Evolutionary conservation across 1,140 invertebrate species (phyloP), one percentile per base, ranked within the genome.

Genomic region (Scaptomyza graminum): DNA sequence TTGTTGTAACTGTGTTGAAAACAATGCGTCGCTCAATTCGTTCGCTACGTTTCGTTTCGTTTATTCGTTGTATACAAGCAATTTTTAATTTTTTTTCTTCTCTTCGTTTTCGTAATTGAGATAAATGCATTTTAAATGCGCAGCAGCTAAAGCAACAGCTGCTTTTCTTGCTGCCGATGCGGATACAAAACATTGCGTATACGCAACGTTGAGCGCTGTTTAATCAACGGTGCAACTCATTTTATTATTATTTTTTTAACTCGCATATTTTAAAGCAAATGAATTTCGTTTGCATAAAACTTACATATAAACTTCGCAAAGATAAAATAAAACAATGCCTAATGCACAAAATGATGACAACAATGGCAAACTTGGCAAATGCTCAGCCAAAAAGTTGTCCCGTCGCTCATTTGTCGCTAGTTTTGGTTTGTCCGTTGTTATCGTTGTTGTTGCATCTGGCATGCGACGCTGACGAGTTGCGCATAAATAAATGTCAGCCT

Each of bases 51-150:
- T 77, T 80, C 77, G 69, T 25, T n/a, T n/a, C 18, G 18, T 84
- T 84, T 77, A 67, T 74, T 69, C 61, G 71, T 74, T 81, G 82
- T 68, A 88, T 82, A 76, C 82, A 79, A 79, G 83, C 83, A 34
- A 34, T 22, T 22, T 22, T 0, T 7, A 84, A 79, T 87, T 87
- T 76, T 75, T 60, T 63, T 71, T 74, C 63, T 63, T 68, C 34
- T 46, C 56, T 70, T 75, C 39, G 37, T 41, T 46, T 54, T 76
- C 67, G 78, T 87, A 87, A 87, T 87, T 87, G 82, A 87, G 82
- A 87, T 88, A 87, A 87, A 87, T 87, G 79, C 82, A 88, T 87
- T 87, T 85, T 75, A 87, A 88, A 88, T 88, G 83, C 74, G 67
- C 79, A 76, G 46, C 71, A 64, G 49, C 66, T 60, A 43, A 59